These are phyloP conservation scores for Aegotheles bennettii DNA, from an alignment of 2,113 vertebrate species.

Conservation along the genomic window DNA sequence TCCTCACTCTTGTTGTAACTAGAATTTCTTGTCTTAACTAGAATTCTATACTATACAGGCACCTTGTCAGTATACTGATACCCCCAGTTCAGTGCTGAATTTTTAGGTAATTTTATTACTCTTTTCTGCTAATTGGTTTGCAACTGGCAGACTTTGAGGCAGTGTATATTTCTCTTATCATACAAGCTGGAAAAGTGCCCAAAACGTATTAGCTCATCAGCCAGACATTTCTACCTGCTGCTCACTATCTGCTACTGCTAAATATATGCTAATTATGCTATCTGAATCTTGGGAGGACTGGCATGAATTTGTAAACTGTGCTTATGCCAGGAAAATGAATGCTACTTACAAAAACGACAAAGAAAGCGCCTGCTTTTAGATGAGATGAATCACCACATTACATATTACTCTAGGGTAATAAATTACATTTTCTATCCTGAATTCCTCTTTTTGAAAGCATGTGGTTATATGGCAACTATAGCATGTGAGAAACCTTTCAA, in stretches of 20 bases:
- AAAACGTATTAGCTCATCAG: constrained; percentile 8
- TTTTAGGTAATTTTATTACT: background rate
- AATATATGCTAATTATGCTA: constrained; percentile 19
- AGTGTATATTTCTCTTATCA: background rate
- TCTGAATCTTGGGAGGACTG: background rate
- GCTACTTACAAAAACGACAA: background rate
- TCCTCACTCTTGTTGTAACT: background rate
- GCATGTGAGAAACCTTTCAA: background rate
- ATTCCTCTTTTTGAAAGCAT: background rate
- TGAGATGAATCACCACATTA: background rate
- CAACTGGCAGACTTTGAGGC: background rate
- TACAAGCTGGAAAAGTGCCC: background rate
- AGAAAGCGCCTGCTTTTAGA: constrained; percentile 5
- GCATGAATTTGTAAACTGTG: background rate
- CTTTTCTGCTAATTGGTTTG: background rate
- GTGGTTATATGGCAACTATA: background rate
- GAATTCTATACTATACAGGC: background rate
- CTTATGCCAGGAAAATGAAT: background rate
- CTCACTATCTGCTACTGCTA: background rate
- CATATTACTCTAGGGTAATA: constrained; percentile 15
- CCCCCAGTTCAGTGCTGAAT: background rate
- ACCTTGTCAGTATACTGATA: background rate
- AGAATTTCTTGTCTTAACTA: background rate
- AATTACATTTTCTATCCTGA: constrained; percentile 12
- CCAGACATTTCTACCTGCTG: constrained; percentile 24